Base-by-base conservation (phyloP, 2,113 vertebrate genomes). In the Reinhardtius hippoglossoides region DNA sequence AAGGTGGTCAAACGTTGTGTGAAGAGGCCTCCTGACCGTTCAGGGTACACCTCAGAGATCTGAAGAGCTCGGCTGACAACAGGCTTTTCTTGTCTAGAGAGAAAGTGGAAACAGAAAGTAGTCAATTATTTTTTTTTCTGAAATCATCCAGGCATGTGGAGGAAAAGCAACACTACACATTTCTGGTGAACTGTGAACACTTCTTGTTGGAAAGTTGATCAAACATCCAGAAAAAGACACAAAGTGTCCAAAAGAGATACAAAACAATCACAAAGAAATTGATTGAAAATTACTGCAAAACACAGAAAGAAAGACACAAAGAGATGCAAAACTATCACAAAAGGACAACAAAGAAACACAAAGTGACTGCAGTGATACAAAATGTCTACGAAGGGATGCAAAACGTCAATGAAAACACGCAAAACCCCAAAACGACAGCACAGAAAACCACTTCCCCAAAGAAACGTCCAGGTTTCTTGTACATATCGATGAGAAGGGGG, bases 31-130 rank as follows among this genome's bases (percentile, higher is more conserved):
- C 50, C 50, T 21, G 50, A 8, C 21, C 7, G 50, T 21, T 54
- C 50, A 54, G 50, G 50, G 10, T n/a, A 3, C 20, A 68, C 69
- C 75, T 85, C 65, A 72, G 24, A 57, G 80, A 37, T 42, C 40
- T 44, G 35, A 76, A 58, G 40, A 52, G 55, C 60, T 20, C 57
- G 52, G 64, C 37, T 40, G 48, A 65, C 14, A 66, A 56, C 42
- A 46, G 58, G 37, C 42, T 78, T 65, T 35, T 57, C 18, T 60
- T 71, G n/a, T 58, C 89, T 92, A 67, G 12, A 55, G 69, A 81
- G 27, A 37, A 71, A 78, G 57, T 40, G 3, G 9, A 76, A 61
- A 82, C 9, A 66, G 21, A 62, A 46, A 80, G 62, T 31, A 55
- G 10, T 20, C 14, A 9, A 23, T 31, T 48, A 24, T n/a, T n/a